These are phyloP conservation scores for Gymnobelideus leadbeateri DNA, from an alignment of 2,113 vertebrate species.

Conservation along the genomic window DNA sequence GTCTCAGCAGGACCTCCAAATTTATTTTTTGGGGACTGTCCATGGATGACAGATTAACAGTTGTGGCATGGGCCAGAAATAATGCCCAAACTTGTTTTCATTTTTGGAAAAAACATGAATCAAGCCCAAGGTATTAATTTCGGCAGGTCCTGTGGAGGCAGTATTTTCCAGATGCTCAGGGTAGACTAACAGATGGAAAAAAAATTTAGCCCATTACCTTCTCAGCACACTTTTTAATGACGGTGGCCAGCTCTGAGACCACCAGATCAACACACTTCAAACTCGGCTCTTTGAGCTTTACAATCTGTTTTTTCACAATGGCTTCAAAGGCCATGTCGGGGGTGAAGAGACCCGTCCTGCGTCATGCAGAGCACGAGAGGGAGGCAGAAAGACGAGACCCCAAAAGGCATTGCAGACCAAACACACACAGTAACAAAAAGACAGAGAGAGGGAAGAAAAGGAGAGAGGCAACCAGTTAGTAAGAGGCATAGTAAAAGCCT, in stretches of 20 bases:
- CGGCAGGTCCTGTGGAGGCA: slow-evolving; percentile 54
- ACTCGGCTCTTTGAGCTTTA: slow-evolving; percentile 86
- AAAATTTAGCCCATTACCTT: slow-evolving; percentile 81
- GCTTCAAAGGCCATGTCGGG: slow-evolving; percentile 87
- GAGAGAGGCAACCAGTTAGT: slow-evolving; percentile 77
- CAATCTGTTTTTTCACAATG: slow-evolving; percentile 87
- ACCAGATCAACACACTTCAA: slow-evolving; percentile 86
- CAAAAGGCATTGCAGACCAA: slow-evolving; percentile 70
- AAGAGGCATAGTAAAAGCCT: slow-evolving; percentile 62
- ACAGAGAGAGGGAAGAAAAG: slow-evolving; percentile 72
- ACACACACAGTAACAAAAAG: slow-evolving; percentile 39
- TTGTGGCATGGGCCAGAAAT: neutral
- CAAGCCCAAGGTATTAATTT: neutral
- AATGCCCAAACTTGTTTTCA: neutral
- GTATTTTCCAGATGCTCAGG: slow-evolving; percentile 59
- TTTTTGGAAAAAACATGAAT: neutral
- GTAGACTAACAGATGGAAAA: neutral
- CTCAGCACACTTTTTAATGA: slow-evolving; percentile 86
- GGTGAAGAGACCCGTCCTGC: slow-evolving; percentile 87
- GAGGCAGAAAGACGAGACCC: slow-evolving; percentile 71
- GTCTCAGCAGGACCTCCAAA: slow-evolving; percentile 17
- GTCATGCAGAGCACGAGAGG: slow-evolving; percentile 69
- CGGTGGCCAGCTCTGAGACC: slow-evolving; percentile 85
- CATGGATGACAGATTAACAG: neutral
- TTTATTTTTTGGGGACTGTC: neutral